These are phyloP conservation scores for Carduelis carduelis DNA, from an alignment of 2,797 vertebrate genomes.

Conservation along the genomic window DNA sequence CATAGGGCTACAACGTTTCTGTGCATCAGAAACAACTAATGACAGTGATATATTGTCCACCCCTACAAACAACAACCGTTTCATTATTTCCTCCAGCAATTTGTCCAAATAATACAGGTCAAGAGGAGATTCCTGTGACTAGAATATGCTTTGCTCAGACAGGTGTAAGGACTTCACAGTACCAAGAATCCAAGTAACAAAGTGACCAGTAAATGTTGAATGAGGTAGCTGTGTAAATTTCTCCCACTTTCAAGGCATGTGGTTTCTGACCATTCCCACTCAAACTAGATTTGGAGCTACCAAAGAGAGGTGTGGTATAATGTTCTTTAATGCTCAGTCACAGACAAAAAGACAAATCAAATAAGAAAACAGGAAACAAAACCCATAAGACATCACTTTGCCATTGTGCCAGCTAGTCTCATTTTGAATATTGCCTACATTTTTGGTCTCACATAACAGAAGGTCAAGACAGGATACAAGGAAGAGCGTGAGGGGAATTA, in stretches of 20 bases:
- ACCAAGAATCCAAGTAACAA: background rate
- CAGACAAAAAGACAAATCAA: background rate
- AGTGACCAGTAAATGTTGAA: background rate
- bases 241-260: background rate
- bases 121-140: background rate
- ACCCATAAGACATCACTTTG: accelerated
- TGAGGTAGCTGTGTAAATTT: background rate
- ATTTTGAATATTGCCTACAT: background rate
- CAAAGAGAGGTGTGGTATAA: background rate
- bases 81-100: background rate
- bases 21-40: background rate
- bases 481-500: accelerated
- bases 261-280: background rate
- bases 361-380: background rate
- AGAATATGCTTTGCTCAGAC: background rate
- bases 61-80: background rate
- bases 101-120: background rate
- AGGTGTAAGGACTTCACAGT: background rate
- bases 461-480: background rate
- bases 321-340: background rate
- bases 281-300: background rate
- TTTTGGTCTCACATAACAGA: background rate
- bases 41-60: background rate
- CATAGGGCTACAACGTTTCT: background rate
- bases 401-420: background rate